These are phyloP conservation scores for Athene cunicularia DNA, from an alignment of 2,113 vertebrate genomes.

Conservation along the genomic window DNA sequence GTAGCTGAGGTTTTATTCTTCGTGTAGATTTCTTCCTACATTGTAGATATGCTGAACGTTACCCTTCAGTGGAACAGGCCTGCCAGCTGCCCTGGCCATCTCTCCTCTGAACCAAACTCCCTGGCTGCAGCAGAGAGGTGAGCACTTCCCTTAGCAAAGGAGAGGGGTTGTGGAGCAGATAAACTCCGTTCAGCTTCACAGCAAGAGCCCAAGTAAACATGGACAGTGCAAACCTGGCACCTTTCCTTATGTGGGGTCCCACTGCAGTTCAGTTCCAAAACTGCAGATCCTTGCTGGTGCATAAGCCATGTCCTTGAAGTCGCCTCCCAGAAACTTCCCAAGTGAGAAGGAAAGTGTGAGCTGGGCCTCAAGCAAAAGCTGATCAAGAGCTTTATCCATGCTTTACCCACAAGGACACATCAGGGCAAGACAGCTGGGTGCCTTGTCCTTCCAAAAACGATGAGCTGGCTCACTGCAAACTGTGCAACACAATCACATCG, in stretches of 20 bases:
- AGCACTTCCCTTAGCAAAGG: background rate
- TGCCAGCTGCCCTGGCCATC: fast-evolving
- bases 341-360: background rate
- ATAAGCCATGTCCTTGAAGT: background rate
- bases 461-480: background rate
- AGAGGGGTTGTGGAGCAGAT: background rate
- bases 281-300: background rate
- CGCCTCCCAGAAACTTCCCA: background rate
- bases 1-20: background rate
- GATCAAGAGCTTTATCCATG: background rate
- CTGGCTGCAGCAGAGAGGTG: background rate
- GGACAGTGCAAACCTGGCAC: background rate
- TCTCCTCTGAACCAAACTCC: background rate
- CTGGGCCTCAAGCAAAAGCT: background rate
- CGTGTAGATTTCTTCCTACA: fast-evolving
- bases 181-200: background rate
- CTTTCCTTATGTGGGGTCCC: fast-evolving
- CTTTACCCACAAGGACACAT: background rate
- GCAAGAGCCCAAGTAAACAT: background rate
- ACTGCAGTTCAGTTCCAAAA: background rate
- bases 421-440: background rate
- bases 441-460: background rate
- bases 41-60: fast-evolving
- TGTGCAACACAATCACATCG: fast-evolving
- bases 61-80: background rate